Conservation (phyloP, 2,113 vertebrate genomes). For the Pterophyllum scalare region DNA sequence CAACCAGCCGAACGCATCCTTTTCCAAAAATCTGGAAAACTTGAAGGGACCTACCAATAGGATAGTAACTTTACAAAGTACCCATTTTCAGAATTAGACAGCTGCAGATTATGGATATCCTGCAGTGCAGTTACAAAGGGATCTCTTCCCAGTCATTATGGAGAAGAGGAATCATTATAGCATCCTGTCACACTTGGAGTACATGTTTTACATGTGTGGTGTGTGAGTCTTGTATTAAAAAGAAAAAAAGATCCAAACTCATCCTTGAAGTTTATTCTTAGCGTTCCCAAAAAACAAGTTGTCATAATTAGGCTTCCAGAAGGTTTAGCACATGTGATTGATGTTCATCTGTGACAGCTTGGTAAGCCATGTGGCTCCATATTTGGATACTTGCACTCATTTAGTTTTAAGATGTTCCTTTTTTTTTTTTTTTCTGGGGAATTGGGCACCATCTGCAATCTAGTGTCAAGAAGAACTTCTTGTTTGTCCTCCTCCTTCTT, state of each 20-base stretch:
- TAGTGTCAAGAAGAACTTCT: not conserved
- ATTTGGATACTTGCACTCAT: conserved; percentile 32
- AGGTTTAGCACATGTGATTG: conserved; percentile 34
- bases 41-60: not conserved
- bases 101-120: not conserved
- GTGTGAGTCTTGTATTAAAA: not conserved
- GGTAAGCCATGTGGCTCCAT: conserved; percentile 31
- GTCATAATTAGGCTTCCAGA: conserved; percentile 48
- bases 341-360: conserved; percentile 42
- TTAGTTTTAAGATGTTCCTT: conserved; percentile 18
- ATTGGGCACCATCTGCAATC: conserved; percentile 21
- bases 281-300: conserved; percentile 4
- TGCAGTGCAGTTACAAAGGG: not conserved
- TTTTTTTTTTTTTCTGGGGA: not conserved
- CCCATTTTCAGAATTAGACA: not conserved
- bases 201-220: not conserved
- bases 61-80: not conserved
- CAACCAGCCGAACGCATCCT: not conserved
- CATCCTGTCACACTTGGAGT: not conserved
- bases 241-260: not conserved
- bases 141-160: not conserved
- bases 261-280: conserved; percentile 11
- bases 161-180: not conserved
- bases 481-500: not conserved
- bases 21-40: not conserved